Evolutionary conservation across 2,888 invertebrate genomes (phyloP).

Genomic region (Drosophila seclusa): DNA sequence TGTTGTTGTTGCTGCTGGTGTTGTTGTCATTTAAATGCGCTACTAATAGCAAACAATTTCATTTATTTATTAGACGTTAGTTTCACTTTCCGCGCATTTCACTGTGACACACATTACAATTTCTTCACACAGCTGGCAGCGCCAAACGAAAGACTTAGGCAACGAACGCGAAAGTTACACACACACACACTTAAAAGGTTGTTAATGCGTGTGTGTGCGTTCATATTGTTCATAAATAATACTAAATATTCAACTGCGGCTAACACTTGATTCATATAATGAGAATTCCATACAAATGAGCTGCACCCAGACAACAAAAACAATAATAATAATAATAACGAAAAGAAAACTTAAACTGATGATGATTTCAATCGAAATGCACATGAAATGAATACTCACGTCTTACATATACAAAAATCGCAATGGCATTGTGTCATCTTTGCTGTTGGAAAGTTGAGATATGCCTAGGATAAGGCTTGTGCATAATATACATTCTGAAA

Average conservation of each 20-base stretch:
- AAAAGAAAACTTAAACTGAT: neutral
- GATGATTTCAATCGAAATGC: constrained; percentile 10
- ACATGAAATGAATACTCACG: neutral
- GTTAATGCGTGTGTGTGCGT: constrained; percentile 7
- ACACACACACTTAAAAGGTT: neutral
- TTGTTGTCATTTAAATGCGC: constrained; percentile 72
- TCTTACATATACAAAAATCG: neutral
- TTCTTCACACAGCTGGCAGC: constrained; percentile 61
- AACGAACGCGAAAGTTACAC: constrained; percentile 70
- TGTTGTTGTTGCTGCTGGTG: constrained; percentile 19
- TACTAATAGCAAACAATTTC: constrained; percentile 75
- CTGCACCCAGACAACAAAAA: constrained; percentile 41
- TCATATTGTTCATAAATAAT: constrained; percentile 9
- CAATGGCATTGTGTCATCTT: neutral
- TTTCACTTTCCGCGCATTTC: constrained; percentile 74
- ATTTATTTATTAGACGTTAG: constrained; percentile 75
- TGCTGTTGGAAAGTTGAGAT: neutral
- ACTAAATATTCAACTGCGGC: constrained; percentile 51
- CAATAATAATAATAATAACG: neutral
- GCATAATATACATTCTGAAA: neutral
- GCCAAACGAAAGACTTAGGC: constrained; percentile 59
- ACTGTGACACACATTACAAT: constrained; percentile 63
- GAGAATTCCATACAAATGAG: constrained; percentile 54
- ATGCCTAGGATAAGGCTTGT: neutral
- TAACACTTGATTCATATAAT: constrained; percentile 41